These are phyloP conservation scores for Alca torda DNA, from an alignment of 2,797 vertebrate species.

Conservation along the genomic window DNA sequence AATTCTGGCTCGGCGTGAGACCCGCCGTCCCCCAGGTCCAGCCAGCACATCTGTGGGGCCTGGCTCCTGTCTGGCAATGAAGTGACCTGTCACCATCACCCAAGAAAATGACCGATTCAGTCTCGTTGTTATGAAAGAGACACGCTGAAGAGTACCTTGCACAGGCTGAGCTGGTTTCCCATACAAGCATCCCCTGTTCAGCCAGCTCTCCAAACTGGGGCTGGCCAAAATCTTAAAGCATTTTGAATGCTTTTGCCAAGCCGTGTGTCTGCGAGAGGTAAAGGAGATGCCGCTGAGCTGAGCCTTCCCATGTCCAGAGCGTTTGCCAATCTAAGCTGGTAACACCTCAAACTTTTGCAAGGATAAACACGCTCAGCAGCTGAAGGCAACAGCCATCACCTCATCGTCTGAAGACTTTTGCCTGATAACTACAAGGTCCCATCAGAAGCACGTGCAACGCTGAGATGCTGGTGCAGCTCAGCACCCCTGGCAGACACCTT, in stretches of 20 bases:
- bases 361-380: neutral
- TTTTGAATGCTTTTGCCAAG: neutral
- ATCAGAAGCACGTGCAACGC: rapidly evolving
- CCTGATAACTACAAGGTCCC: neutral
- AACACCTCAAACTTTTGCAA: neutral
- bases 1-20: neutral
- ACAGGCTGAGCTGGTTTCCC: neutral
- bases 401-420: rapidly evolving
- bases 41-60: neutral
- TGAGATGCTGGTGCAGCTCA: neutral
- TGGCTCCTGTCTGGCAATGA: neutral
- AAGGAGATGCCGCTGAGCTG: rapidly evolving
- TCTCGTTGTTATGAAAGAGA: rapidly evolving
- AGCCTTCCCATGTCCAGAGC: neutral
- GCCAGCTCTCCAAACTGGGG: neutral
- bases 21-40: no score
- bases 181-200: neutral
- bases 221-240: neutral
- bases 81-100: neutral
- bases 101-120: rapidly evolving
- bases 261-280: neutral
- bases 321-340: neutral
- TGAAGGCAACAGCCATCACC: neutral
- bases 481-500: neutral
- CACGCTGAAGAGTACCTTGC: rapidly evolving